Evolutionary conservation across 2,113 vertebrate genomes (phyloP), one percentile per base, ranked within the genome.

Genomic region (Odocoileus virginianus): DNA sequence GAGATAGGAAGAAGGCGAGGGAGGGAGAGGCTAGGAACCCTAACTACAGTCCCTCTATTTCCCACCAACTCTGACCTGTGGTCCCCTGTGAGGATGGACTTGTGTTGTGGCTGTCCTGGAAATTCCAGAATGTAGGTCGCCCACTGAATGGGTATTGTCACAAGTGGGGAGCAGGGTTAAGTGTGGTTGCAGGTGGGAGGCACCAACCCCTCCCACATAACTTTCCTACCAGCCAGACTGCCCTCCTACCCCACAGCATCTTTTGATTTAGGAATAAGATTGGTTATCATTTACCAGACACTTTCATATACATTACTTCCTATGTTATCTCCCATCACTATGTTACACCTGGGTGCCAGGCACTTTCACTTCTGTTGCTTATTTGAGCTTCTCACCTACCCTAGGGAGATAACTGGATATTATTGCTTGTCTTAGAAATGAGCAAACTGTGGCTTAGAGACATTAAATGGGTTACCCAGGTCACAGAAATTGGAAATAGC

Each of bases 61-160:
- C 14, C 58, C 19, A 58, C 86, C 60, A 83, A 28, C 71, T 76
- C 58, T 87, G 79, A 93, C 71, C 55, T 79, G 74, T 86, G n/a
- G 13, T 93, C 36, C 74, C 33, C 71, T 74, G 25, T 71, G 60
- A 27, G 45, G 28, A 74, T 91, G 87, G 43, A 85, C 84, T 95
- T 54, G 55, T 93, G 94, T 87, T 89, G 81, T 43, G 89, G 64
- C 61, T 85, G 92, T 95, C 87, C 74, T 97, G 95, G 97, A 97
- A 95, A 96, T 95, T 96, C 81, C 95, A n/a, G 55, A 98, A 96
- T 96, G 33, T 96, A 94, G 96, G 97, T 97, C 95, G 92, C 71
- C 57, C n/a, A 60, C 81, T 87, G 90, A 96, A 50, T 50, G 74
- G 61, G 83, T 92, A 89, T 84, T 64, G 79, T 14, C 89, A 54